Evolutionary conservation across 1,140 invertebrate genomes (phyloP).

Genomic region (Hylaeus volcanicus): DNA sequence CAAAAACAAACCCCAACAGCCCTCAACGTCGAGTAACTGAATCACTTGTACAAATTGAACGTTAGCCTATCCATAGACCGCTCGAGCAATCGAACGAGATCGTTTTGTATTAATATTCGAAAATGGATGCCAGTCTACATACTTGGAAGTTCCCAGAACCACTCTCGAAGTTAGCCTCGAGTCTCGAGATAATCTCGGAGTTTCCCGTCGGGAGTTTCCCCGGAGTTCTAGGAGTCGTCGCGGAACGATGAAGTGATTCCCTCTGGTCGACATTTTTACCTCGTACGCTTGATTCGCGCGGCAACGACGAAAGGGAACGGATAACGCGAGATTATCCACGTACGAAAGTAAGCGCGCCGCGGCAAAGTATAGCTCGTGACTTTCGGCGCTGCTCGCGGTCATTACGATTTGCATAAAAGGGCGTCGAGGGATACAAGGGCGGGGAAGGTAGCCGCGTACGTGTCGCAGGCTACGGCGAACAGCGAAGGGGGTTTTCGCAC

Average conservation of each 20-base stretch:
- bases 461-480: constrained; percentile 1
- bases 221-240: not conserved
- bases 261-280: not conserved
- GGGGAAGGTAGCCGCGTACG: constrained; percentile 14
- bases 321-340: constrained; percentile 60
- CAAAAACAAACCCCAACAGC: too few relatives aligned
- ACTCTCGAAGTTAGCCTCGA: too few relatives aligned
- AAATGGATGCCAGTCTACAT: too few relatives aligned
- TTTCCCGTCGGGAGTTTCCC: not conserved
- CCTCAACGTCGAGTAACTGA: too few relatives aligned
- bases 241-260: not conserved
- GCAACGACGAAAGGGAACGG: not conserved
- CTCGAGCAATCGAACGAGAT: too few relatives aligned
- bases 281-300: constrained; percentile 2
- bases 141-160: too few relatives aligned
- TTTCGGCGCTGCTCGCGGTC: constrained; percentile 63
- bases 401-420: constrained; percentile 74
- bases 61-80: too few relatives aligned
- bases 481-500: constrained; percentile 60
- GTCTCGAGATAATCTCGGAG: not conserved
- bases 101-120: too few relatives aligned
- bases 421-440: constrained; percentile 10
- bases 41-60: too few relatives aligned
- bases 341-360: constrained; percentile 56
- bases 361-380: constrained; percentile 66